phyloP scores from a whole-genome alignment of 2,888 invertebrate genomes.

The Anthophora plumipes region DNA sequence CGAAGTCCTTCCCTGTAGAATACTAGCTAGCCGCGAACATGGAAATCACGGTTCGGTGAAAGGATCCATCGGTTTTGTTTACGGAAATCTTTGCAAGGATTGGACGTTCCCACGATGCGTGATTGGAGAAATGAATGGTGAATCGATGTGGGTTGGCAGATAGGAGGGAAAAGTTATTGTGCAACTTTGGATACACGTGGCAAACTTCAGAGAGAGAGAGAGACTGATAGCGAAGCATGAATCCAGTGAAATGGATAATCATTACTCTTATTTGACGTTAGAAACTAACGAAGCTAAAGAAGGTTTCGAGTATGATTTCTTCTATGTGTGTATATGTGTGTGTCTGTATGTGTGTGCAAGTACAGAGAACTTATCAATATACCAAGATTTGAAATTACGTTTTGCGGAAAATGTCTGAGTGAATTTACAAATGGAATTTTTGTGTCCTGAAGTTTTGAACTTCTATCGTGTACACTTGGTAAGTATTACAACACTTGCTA shows the following conservation, averaged over 20 bases:
- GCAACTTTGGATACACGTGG: background rate
- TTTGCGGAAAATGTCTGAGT: too few species aligned
- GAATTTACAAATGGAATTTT: background rate
- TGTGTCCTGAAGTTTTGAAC: too few species aligned
- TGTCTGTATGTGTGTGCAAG: too few species aligned
- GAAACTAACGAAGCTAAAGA: background rate
- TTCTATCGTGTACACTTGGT: too few species aligned
- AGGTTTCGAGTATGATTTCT: background rate
- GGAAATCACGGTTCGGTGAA: conserved; percentile 60
- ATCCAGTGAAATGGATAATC: background rate
- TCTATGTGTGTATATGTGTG: background rate
- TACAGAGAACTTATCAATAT: too few species aligned
- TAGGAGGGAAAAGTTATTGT: background rate
- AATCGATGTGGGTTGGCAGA: background rate
- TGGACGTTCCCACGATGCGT: conserved; percentile 52
- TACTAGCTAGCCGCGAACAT: conserved; percentile 20
- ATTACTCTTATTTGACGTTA: conserved; percentile 11
- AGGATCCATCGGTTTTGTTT: conserved; percentile 49
- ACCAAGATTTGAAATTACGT: too few species aligned
- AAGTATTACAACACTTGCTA: too few species aligned
- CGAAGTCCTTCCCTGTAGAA: conserved; percentile 31
- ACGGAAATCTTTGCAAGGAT: conserved; percentile 40
- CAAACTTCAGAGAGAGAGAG: background rate
- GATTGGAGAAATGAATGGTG: conserved; percentile 20
- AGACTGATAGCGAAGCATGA: conserved; percentile 2